These are phyloP conservation scores for Calidris pygmaea DNA, from an alignment of 2,113 vertebrate genomes.

Conservation along the genomic window DNA sequence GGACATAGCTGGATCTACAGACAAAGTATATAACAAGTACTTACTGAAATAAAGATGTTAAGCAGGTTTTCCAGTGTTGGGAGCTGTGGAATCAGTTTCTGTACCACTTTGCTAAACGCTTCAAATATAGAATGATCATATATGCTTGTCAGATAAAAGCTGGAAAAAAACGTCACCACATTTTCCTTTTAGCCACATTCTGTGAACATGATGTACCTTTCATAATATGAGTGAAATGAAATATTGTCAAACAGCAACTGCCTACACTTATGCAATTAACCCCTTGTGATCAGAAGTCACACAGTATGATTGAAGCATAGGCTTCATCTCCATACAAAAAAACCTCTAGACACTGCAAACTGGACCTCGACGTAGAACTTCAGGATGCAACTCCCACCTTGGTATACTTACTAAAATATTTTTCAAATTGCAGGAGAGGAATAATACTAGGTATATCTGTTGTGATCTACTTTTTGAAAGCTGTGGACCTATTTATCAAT, in stretches of 20 bases:
- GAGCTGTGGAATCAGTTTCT: slow-evolving; percentile 90
- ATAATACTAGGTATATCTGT: not conserved
- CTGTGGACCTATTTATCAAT: not conserved
- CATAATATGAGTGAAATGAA: slow-evolving; percentile 40
- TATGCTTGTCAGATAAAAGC: slow-evolving; percentile 92
- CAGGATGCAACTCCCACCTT: not conserved
- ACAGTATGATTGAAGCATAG: not conserved
- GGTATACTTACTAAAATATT: not conserved
- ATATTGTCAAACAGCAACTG: slow-evolving; percentile 32
- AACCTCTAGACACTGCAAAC: not conserved
- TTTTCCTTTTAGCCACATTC: slow-evolving; percentile 54
- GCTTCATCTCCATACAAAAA: not conserved
- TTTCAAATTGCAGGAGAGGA: not conserved
- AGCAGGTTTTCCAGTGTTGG: slow-evolving; percentile 90
- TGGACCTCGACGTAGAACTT: not conserved
- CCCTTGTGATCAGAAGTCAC: not conserved
- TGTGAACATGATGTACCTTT: slow-evolving; percentile 51
- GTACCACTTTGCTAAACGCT: slow-evolving; percentile 92
- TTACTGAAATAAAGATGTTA: slow-evolving; percentile 92
- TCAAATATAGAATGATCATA: slow-evolving; percentile 93
- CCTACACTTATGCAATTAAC: slow-evolving; percentile 6
- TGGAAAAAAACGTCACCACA: slow-evolving; percentile 73
- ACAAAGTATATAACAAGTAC: slow-evolving; percentile 62
- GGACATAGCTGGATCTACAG: not conserved
- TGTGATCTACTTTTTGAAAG: not conserved